Evolutionary conservation across 2,113 vertebrate genomes (phyloP), one percentile per base, ranked within the genome.

Genomic region (Gymnarchus niloticus): DNA sequence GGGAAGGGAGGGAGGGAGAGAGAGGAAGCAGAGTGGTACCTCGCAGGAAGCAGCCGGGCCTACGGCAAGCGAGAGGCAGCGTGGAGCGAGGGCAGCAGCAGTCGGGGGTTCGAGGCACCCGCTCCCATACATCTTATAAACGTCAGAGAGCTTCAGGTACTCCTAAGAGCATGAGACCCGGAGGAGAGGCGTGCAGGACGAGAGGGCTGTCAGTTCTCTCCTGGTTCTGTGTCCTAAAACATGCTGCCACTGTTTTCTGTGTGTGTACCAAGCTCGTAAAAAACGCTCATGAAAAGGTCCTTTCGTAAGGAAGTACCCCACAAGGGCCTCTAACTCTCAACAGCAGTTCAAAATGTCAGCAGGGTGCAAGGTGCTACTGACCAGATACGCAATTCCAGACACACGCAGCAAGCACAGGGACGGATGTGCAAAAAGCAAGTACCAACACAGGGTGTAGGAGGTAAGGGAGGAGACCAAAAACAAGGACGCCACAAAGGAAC

Each of bases 81-180:
- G 81, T 83, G 85, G 91, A 93, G 93, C 85, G 87, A 89, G 69
- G 83, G 61, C 88, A 90, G 91, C 57, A 89, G 91, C 69, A 83
- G 93, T 93, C 91, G 56, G 91, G 91, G 84, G 86, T 88, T 91
- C 88, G 81, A 76, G 82, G 77, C 23, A 86, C 19, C 85, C 86
- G 56, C 89, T 80, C 89, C 89, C 88, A 90, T 93, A 95, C 93
- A 96, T 94, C 94, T 93, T 95, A 94, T 92, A 93, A 89, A 94
- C 93, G 86, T 96, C 96, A 88, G 94, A 93, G 91, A 93, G 95
- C 93, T 93, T 95, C 93, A 94, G 87, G 93, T 94, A 95, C 86
- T 95, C 95, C 96, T 95, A 93, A 92, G 87, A 89, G 44, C 49
- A 85, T 10, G 21, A 59, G 82, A 8, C 82, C 82, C 33, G 8